phyloP scores from a whole-genome alignment of 2,113 vertebrate species.

The Cyprinodon tularosa region DNA sequence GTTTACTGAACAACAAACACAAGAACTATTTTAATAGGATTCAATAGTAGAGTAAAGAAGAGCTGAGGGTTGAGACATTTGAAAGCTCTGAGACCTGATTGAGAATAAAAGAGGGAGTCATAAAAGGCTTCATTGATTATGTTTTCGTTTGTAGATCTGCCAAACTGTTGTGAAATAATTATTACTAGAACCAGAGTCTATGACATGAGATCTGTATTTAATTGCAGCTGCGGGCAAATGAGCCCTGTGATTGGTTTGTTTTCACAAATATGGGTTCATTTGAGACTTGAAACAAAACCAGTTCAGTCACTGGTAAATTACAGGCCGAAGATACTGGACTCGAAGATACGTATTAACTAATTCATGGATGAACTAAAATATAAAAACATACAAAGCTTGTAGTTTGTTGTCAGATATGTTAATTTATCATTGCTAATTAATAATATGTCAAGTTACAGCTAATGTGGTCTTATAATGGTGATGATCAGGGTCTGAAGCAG shows the following conservation, averaged over 20 bases:
- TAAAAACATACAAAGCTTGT: too few relatives aligned
- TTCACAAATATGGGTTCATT: neutral
- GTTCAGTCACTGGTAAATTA: neutral
- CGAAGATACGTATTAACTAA: too few relatives aligned
- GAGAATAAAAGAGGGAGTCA: neutral
- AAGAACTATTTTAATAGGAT: neutral
- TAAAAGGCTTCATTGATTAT: neutral
- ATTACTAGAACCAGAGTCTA: neutral
- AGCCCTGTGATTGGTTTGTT: neutral
- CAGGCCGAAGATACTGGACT: too few relatives aligned
- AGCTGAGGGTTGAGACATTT: neutral
- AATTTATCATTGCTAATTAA: too few relatives aligned
- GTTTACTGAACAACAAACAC: neutral
- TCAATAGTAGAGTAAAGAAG: neutral
- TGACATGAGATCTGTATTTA: neutral
- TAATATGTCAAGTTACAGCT: too few relatives aligned
- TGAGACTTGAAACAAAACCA: neutral
- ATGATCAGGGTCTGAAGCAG: too few relatives aligned
- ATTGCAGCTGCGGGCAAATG: neutral
- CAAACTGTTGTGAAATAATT: neutral
- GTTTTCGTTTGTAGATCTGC: neutral
- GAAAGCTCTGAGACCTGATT: neutral
- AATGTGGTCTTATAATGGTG: too few relatives aligned
- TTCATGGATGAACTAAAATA: too few relatives aligned
- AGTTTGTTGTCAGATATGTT: too few relatives aligned